Percentiles rank a stretch among this genome's conserved stretches.
Conservation (phyloP, 1,140 invertebrate genomes). For the Dermatophagoides farinae region DNA sequence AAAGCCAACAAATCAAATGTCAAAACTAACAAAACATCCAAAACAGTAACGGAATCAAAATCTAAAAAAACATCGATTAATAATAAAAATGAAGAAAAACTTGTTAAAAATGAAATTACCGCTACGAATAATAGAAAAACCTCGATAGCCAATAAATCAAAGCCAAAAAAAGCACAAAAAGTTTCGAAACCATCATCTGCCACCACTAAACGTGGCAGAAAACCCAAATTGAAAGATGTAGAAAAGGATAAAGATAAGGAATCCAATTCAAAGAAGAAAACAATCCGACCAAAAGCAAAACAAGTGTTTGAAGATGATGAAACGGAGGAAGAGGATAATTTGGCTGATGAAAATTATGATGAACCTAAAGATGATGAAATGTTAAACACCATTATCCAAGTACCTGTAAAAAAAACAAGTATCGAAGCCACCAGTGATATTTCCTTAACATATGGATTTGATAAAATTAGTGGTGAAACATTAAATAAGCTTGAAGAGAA, state of each 20-base stretch:
- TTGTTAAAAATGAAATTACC: not conserved
- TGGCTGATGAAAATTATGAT: not conserved
- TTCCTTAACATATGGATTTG: not conserved
- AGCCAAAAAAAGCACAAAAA: not conserved
- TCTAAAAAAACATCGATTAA: not conserved
- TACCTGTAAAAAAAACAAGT: not conserved
- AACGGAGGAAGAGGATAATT: not conserved
- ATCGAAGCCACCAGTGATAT: not conserved
- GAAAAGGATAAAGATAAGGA: not conserved
- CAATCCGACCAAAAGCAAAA: not conserved
- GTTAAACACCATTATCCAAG: not conserved
- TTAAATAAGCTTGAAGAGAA: too few relatives aligned
- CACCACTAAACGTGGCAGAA: not conserved
- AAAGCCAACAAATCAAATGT: not conserved
- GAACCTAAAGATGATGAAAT: not conserved
- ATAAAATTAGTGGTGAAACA: not conserved
- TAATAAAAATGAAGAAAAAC: not conserved
- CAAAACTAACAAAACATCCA: not conserved
- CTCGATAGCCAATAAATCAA: not conserved
- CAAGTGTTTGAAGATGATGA: not conserved
- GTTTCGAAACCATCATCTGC: not conserved
- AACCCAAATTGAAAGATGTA: not conserved
- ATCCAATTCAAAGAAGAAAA: not conserved
- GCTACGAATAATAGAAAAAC: not conserved
- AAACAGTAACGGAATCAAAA: not conserved